Conservation (phyloP, 2,888 invertebrate species). For the Acanthosoma haemorrhoidale region DNA sequence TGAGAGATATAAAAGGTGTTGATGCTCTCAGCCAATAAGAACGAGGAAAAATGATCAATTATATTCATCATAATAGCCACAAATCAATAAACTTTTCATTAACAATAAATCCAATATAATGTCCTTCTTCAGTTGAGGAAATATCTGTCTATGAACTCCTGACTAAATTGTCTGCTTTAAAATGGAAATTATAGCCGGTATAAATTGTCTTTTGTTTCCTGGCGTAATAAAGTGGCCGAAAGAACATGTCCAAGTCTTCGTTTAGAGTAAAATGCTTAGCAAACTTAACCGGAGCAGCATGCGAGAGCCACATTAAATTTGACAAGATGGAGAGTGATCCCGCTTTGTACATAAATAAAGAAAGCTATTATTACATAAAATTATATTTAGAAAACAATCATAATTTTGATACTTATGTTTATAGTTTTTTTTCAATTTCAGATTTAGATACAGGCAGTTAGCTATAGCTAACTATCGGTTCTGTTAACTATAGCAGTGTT, state of each 20-base stretch:
- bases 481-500: neutral
- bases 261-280: constrained; percentile 9
- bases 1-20: too few species aligned
- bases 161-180: too few species aligned
- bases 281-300: neutral
- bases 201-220: too few species aligned
- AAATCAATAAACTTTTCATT: too few species aligned
- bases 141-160: too few species aligned
- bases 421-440: constrained; percentile 10
- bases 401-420: neutral
- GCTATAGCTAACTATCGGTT: constrained; percentile 10
- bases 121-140: too few species aligned
- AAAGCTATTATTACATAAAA: constrained; percentile 23
- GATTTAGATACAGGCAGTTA: neutral
- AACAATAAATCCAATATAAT: too few species aligned
- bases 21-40: too few species aligned
- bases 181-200: too few species aligned
- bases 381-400: neutral
- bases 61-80: too few species aligned
- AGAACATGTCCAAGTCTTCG: neutral
- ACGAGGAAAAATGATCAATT: too few species aligned
- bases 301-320: neutral
- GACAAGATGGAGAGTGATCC: constrained; percentile 16
- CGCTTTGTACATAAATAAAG: constrained; percentile 2
- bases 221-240: neutral